These are phyloP conservation scores for Cnemophilus loriae DNA, from an alignment of 2,113 vertebrate genomes.

Conservation along the genomic window DNA sequence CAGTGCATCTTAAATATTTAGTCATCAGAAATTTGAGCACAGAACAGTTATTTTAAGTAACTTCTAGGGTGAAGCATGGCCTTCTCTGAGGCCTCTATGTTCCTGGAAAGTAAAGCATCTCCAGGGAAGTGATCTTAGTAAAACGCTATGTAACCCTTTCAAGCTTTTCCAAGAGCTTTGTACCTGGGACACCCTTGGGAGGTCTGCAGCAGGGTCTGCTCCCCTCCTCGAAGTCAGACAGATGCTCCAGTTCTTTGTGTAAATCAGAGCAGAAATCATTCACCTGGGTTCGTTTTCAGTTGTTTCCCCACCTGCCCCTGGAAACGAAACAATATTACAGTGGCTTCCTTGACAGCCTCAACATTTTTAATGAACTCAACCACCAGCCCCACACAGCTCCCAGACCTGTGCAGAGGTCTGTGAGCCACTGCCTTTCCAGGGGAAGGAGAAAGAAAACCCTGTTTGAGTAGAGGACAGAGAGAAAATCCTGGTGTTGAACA, in stretches of 20 bases:
- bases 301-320: neutral
- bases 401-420: accelerated
- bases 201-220: neutral
- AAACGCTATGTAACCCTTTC: neutral
- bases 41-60: neutral
- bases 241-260: neutral
- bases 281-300: neutral
- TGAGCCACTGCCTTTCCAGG: neutral
- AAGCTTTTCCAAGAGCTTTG: neutral
- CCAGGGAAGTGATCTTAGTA: neutral
- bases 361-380: neutral
- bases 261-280: neutral
- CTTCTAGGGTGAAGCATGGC: neutral
- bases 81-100: neutral
- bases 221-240: neutral
- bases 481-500: neutral
- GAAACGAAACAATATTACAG: neutral
- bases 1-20: neutral
- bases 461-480: neutral
- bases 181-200: neutral
- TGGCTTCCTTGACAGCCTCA: neutral
- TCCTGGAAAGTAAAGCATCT: neutral
- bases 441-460: neutral
- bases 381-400: neutral
- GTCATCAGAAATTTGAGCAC: neutral